Evolutionary conservation across 2,113 vertebrate species (phyloP).

Genomic region (Vidua macroura): DNA sequence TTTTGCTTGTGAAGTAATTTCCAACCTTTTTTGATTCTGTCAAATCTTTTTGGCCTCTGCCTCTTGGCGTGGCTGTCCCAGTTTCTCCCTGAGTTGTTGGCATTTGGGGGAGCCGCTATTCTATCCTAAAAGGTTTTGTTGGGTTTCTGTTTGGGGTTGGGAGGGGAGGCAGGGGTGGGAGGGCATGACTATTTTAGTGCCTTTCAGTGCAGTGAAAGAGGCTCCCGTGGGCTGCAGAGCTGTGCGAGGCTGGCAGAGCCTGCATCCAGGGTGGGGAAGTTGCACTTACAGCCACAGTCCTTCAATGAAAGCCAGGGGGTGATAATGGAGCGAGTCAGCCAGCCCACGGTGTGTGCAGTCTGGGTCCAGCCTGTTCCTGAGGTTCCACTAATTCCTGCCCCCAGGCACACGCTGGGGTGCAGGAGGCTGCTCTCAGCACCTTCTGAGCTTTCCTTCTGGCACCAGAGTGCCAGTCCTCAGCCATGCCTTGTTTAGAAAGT

Average conservation of each 20-base stretch:
- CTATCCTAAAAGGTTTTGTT: neutral
- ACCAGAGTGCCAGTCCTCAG: neutral
- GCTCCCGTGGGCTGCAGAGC: neutral
- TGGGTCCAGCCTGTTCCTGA: neutral
- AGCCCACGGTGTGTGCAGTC: neutral
- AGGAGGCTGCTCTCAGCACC: neutral
- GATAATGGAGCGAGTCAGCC: neutral
- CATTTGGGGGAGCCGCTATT: neutral
- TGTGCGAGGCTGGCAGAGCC: neutral
- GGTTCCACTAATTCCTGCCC: neutral
- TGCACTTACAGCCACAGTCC: neutral
- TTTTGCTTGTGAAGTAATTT: neutral
- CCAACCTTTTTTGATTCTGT: neutral
- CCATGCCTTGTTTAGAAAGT: neutral
- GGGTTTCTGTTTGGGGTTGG: neutral
- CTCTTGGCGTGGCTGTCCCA: neutral
- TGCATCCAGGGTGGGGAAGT: neutral
- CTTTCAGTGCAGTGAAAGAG: neutral
- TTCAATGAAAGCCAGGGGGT: neutral
- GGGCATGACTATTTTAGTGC: neutral
- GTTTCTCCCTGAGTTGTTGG: neutral
- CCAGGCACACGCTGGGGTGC: rapidly evolving
- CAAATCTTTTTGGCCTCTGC: neutral
- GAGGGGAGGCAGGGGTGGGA: neutral
- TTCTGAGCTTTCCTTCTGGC: neutral